Evolutionary conservation across 1,140 invertebrate species (phyloP).

Genomic region (Saccostrea echinata): DNA sequence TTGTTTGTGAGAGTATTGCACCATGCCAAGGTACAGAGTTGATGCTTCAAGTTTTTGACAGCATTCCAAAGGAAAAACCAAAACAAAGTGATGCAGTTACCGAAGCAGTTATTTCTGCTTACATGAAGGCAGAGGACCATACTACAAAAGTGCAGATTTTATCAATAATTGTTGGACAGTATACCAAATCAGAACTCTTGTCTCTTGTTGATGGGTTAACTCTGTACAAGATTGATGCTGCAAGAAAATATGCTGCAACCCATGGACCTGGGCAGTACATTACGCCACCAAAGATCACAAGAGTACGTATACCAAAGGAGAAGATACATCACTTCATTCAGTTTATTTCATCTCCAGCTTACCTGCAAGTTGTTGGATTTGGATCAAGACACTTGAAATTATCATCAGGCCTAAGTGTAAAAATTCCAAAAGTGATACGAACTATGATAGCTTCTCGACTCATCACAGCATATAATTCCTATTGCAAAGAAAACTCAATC

Average conservation of each 20-base stretch:
- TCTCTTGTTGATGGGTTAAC: not conserved
- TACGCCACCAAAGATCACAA: constrained; percentile 28
- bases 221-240: not conserved
- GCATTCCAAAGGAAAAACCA: not conserved
- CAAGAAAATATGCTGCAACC: constrained; percentile 24
- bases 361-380: constrained; percentile 43
- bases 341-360: constrained; percentile 34
- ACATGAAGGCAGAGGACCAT: not conserved
- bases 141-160: not conserved
- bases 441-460: constrained; percentile 49
- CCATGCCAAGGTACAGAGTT: no score
- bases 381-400: constrained; percentile 41
- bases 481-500: constrained; percentile 29
- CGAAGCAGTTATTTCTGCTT: not conserved
- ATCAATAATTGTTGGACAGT: constrained; percentile 1
- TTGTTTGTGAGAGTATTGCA: not conserved
- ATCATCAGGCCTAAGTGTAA: constrained; percentile 45
- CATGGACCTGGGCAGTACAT: not conserved
- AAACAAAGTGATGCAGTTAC: not conserved
- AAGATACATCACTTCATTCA: constrained; percentile 48
- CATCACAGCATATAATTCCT: constrained; percentile 24
- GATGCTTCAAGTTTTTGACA: not conserved
- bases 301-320: not conserved
- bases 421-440: constrained; percentile 44
- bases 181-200: not conserved